Evolutionary conservation across 2,797 vertebrate genomes (phyloP), one percentile per base, ranked within the genome.

Genomic region (Siniperca obscura): DNA sequence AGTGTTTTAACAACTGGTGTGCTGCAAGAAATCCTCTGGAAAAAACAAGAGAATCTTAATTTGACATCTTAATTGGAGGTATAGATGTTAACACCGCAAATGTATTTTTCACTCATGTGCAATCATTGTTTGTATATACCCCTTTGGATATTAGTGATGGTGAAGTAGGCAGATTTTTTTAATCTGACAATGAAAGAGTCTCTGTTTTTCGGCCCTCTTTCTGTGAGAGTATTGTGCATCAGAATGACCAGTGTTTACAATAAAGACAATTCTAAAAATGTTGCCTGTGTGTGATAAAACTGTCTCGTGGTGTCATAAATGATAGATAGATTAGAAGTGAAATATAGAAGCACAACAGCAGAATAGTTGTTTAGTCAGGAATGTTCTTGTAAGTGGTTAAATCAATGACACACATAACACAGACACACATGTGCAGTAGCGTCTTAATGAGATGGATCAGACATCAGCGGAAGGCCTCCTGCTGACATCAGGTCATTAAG

Each of bases 261-360:
- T 94, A 94, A 95, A 95, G 80, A 77, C 17, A 48, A 75, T 22
- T 69, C 19, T 61, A 50, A 78, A 85, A 81, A 86, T 21, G 60
- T 34, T 62, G 52, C 34, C 16, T 61, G 67, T 52, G 75, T 76
- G 48, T 78, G 34, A 36, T 42, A 6, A 38, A 16, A 25, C 60
- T 52, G 66, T 88, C 36, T 62, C n/a, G 25, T 77, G 42, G 27
- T 50, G 61, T 80, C 67, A 67, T 38, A 80, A 42, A 27, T n/a
- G 12, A 38, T 3, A 40, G 36, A 70, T 36, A 9, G 14, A 69
- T 59, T n/a, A 46, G 30, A 12, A 17, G 9, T 13, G 21, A 25
- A 61, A 50, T 60, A 74, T 7, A n/a, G 14, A 71, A 57, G 19
- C 3, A 6, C 2, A 40, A 34, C 7, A 22, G 6, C 56, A 50